Evolutionary conservation across 2,797 vertebrate genomes (phyloP).

Genomic region (Melanotaenia pygmaea): DNA sequence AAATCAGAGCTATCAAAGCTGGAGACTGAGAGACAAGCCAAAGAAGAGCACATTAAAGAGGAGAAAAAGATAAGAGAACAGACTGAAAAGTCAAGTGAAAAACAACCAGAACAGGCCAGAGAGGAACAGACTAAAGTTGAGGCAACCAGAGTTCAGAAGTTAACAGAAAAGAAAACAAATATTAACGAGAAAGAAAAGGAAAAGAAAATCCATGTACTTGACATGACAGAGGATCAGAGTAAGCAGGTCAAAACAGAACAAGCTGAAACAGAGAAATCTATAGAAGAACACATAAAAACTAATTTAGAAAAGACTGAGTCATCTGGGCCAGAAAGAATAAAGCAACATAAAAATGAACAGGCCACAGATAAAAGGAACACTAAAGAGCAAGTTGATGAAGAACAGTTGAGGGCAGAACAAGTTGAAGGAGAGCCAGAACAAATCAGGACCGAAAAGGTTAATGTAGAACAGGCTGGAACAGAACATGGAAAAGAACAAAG

Average conservation of each 20-base stretch:
- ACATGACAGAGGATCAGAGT: slow-evolving; percentile 38
- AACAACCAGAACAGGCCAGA: slow-evolving; percentile 15
- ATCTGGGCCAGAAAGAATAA: slow-evolving; percentile 26
- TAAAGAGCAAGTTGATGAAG: slow-evolving; percentile 43
- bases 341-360: slow-evolving; percentile 44
- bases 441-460: slow-evolving; percentile 42
- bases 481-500: slow-evolving; percentile 29
- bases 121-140: slow-evolving; percentile 34
- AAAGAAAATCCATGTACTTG: neutral
- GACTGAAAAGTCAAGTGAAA: slow-evolving; percentile 28
- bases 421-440: slow-evolving; percentile 33
- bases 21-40: slow-evolving; percentile 18
- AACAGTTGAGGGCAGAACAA: slow-evolving; percentile 24
- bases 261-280: slow-evolving; percentile 46
- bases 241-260: slow-evolving; percentile 50
- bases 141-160: slow-evolving; percentile 31
- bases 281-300: slow-evolving; percentile 57
- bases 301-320: slow-evolving; percentile 32
- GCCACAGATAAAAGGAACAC: slow-evolving; percentile 26
- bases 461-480: slow-evolving; percentile 38
- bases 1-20: slow-evolving; percentile 41
- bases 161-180: slow-evolving; percentile 36
- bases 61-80: slow-evolving; percentile 24
- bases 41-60: slow-evolving; percentile 22
- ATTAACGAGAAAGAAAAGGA: slow-evolving; percentile 37